Conservation (phyloP, 1,140 invertebrate species). For the Camponotus floridanus region DNA sequence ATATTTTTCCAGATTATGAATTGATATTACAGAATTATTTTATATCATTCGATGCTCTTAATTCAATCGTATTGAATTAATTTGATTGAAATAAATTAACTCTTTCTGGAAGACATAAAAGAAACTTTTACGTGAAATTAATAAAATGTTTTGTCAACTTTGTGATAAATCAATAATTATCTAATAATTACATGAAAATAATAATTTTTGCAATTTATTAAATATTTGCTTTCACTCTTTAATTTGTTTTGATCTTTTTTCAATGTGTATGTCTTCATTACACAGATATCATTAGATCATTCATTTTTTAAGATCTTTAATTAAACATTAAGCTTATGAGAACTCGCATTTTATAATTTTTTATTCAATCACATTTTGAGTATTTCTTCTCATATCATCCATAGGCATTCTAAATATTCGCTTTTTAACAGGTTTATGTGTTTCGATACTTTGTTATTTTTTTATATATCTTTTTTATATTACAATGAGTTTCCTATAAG, state of each 20-base stretch:
- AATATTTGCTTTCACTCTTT: not conserved
- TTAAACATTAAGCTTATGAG: slow-evolving; percentile 13
- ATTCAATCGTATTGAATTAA: not conserved
- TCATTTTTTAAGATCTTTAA: not conserved
- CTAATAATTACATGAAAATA: not conserved
- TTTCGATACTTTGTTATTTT: not conserved
- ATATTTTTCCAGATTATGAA: not conserved
- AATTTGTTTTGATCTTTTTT: not conserved
- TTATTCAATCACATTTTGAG: not conserved
- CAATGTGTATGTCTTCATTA: not conserved
- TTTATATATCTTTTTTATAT: slow-evolving; percentile 2
- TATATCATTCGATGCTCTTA: not conserved
- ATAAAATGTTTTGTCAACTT: not conserved
- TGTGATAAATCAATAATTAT: not conserved
- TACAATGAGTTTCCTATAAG: not conserved
- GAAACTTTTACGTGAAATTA: not conserved
- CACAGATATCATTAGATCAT: slow-evolving; percentile 14
- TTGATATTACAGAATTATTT: not conserved
- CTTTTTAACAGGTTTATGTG: not conserved
- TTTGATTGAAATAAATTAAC: not conserved
- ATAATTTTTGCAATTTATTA: not conserved
- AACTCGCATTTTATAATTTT: not conserved
- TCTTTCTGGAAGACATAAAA: not conserved
- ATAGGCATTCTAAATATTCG: not conserved
- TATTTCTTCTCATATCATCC: not conserved